A percentile compares a stretch with the other conserved stretches of the same genome.
These are phyloP conservation scores for Brachionus paranguensis DNA, from an alignment of 1,140 invertebrate genomes.

Conservation along the genomic window DNA sequence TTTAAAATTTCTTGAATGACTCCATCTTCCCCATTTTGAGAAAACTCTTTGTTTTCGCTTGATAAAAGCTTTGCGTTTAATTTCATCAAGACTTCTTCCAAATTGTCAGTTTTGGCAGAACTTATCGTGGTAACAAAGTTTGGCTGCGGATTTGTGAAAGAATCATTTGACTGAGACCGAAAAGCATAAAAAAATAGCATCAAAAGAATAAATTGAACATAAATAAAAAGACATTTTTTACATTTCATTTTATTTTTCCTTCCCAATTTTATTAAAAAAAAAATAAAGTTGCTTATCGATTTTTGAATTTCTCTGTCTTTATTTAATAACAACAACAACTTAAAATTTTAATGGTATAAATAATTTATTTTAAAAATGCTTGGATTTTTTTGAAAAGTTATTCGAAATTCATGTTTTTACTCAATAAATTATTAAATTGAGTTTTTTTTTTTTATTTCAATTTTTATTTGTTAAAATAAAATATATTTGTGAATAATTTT, in stretches of 20 bases:
- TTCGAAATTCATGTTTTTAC: too few relatives aligned
- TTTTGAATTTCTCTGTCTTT: not conserved
- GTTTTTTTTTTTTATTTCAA: too few relatives aligned
- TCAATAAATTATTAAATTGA: too few relatives aligned
- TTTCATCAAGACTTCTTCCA: not conserved
- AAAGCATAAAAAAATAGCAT: not conserved
- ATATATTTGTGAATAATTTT: too few relatives aligned
- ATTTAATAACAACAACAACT: too few relatives aligned
- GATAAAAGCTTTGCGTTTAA: not conserved
- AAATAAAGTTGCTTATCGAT: not conserved
- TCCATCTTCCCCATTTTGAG: constrained; percentile 37
- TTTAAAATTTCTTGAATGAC: constrained; percentile 4
- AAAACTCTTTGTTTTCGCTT: not conserved
- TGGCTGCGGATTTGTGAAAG: not conserved
- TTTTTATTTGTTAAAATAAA: too few relatives aligned
- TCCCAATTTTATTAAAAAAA: not conserved
- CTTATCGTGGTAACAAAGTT: not conserved
- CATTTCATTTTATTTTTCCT: not conserved
- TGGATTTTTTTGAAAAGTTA: too few relatives aligned
- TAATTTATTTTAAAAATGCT: too few relatives aligned
- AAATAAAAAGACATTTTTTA: not conserved
- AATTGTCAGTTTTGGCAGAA: not conserved
- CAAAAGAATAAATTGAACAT: not conserved
- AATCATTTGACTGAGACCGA: not conserved
- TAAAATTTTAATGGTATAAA: too few relatives aligned